Conservation (phyloP, 2,888 invertebrate species). For the Seira ritae region DNA sequence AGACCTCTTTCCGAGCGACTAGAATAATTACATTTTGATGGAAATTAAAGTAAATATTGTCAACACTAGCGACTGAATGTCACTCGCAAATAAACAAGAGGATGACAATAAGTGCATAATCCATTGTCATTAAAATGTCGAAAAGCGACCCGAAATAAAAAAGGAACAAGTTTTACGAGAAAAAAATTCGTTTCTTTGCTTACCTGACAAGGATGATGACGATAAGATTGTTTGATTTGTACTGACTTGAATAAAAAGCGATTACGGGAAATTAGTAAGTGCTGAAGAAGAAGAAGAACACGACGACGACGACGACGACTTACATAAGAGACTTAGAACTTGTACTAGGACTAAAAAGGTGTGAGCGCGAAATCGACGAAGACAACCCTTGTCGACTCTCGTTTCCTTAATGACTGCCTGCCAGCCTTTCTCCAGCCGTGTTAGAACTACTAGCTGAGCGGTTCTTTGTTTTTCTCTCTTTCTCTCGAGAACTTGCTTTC, state of each 20-base stretch:
- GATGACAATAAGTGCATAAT: no score
- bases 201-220: slow-evolving; percentile 28
- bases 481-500: not conserved
- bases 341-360: not conserved
- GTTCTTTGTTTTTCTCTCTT: no score
- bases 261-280: no score
- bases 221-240: slow-evolving; percentile 20
- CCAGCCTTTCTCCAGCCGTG: slow-evolving; percentile 12
- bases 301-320: no score
- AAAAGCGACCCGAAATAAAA: no score
- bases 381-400: slow-evolving; percentile 18
- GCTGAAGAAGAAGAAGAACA: no score
- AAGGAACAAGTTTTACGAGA: slow-evolving; percentile 4
- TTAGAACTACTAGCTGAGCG: not conserved
- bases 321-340: no score
- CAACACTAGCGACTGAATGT: slow-evolving; percentile 41
- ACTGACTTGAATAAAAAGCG: slow-evolving; percentile 7
- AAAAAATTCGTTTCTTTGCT: slow-evolving; percentile 1
- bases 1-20: not conserved
- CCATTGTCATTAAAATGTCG: no score
- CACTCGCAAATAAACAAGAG: no score
- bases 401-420: slow-evolving; percentile 10
- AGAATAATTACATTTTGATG: slow-evolving; percentile 60
- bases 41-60: slow-evolving; percentile 60
- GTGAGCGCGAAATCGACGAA: not conserved